Percentiles rank a stretch among this genome's conserved stretches.
Conservation (phyloP, 1,140 invertebrate genomes). For the Belonocnema kinseyi region DNA sequence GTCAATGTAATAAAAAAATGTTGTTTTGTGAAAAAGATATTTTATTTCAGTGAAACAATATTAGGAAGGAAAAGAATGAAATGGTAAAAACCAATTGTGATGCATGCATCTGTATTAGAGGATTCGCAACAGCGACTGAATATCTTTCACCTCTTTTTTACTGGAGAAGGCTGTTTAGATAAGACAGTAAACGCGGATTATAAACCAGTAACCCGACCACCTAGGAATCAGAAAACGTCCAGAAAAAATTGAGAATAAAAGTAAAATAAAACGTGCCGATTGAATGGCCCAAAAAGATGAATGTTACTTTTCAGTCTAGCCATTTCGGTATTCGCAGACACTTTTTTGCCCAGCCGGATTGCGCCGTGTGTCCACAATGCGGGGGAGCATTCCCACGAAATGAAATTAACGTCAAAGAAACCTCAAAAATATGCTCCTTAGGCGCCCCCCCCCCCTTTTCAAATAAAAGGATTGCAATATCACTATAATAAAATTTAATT, state of each 20-base stretch:
- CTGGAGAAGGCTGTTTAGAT: neutral
- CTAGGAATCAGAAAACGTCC: neutral
- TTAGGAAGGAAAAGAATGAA: no score
- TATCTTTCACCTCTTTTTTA: no score
- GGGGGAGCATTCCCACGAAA: constrained; percentile 3
- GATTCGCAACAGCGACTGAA: no score
- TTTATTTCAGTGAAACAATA: no score
- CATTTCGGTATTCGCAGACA: constrained; percentile 1
- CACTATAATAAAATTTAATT: no score
- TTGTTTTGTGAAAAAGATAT: no score
- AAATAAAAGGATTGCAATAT: neutral
- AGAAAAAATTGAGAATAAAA: neutral
- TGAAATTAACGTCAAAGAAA: neutral
- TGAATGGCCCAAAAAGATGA: constrained; percentile 3
- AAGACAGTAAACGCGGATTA: neutral
- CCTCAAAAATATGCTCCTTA: neutral
- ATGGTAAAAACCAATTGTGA: no score
- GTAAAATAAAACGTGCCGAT: neutral
- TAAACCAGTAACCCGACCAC: neutral
- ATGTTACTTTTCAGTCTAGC: constrained; percentile 16
- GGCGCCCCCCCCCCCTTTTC: neutral
- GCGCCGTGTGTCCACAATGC: neutral
- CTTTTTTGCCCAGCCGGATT: constrained; percentile 2
- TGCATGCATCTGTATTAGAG: no score
- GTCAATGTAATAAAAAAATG: no score